Evolutionary conservation across 2,113 vertebrate species (phyloP).

Genomic region (Lepus europaeus): DNA sequence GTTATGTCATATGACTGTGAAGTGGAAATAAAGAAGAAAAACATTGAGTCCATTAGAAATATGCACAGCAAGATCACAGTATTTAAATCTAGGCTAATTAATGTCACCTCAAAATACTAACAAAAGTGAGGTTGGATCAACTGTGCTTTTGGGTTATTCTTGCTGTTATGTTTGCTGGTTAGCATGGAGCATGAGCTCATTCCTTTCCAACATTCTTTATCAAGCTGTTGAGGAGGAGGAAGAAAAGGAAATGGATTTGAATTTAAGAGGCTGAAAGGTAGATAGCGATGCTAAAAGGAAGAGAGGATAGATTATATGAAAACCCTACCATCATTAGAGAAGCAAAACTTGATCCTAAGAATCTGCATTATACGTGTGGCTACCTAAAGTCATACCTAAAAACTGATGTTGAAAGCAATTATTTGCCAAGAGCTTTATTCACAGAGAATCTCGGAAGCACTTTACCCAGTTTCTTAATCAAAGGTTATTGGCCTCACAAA

Average conservation of each 20-base stretch:
- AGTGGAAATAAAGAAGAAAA: background rate
- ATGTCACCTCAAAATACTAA: background rate
- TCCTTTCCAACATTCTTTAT: background rate
- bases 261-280: background rate
- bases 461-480: background rate
- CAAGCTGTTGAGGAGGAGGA: background rate
- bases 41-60: background rate
- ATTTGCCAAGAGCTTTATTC: slow-evolving; percentile 38
- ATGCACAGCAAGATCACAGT: background rate
- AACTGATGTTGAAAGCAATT: slow-evolving; percentile 38
- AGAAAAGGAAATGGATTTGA: slow-evolving; percentile 27
- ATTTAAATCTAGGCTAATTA: background rate
- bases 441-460: background rate
- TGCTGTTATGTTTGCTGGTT: background rate
- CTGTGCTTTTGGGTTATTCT: background rate
- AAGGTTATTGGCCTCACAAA: background rate
- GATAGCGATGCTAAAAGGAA: background rate
- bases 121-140: background rate
- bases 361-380: background rate
- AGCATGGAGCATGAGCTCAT: background rate
- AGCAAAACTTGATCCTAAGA: background rate
- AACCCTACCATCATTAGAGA: background rate
- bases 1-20: background rate
- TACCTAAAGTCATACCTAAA: background rate
- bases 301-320: background rate